Base-by-base conservation (phyloP, 1,140 invertebrate species). In the Drosophila serrata region DNA sequence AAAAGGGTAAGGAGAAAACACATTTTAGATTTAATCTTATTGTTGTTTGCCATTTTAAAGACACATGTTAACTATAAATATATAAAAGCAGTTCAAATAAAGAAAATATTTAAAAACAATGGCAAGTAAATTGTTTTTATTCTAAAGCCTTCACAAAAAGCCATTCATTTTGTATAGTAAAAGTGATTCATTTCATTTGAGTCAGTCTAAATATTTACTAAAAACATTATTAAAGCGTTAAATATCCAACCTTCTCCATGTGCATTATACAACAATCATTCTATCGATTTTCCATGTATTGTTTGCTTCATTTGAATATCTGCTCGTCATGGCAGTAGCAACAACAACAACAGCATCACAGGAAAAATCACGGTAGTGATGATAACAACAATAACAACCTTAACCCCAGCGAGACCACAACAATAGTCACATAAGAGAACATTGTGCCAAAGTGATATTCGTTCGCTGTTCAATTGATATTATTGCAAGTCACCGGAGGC, bases 211-310 rank as follows among this genome's bases (percentile, higher is more conserved):
- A 88, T 84, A 88, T 88, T 88, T 81, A 68, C 67, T 79, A 69
- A 76, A 65, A 68, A 48, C 60, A 70, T 69, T 84, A 85, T 88
- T 90, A 88, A 88, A 88, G 85, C 84, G 77, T 90, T 90, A 67
- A 90, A 90, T 90, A 62, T 58, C 61, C 85, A 78, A 90, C 85
- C 85, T 81, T 88, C 80, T 81, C 63, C 56, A 43, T 61, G 48
- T 75, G 80, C 72, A 90, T 88, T 90, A 90, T 84, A 88, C 81
- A 88, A 88, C 77, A 90, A 88, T 88, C 85, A 88, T 88, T 88
- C 77, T 88, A 88, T 88, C 81, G 84, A 88, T 88, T 88, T 90
- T 90, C 69, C 85, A 79, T 84, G 73, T 80, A 77, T 56, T 49
- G 77, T 45, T 55, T 49, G 74, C 65, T 57, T 85, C 65, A 90